Evolutionary conservation across 2,113 vertebrate genomes (phyloP).

Genomic region (Apodemus speciosus): DNA sequence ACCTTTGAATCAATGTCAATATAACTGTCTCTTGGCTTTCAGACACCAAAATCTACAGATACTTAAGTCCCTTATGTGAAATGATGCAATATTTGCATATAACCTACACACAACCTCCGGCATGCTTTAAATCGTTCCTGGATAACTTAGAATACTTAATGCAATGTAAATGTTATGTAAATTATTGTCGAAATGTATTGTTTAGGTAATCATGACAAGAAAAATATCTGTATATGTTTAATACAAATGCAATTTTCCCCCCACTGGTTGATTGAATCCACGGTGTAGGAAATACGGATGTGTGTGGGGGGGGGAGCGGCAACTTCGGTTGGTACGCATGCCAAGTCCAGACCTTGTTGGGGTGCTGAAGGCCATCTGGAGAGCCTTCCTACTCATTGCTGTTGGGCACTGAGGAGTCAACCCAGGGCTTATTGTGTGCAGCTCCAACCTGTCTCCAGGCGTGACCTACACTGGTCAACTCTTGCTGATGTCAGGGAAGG

Average conservation of each 20-base stretch:
- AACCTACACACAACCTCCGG: neutral
- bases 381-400: neutral
- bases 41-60: neutral
- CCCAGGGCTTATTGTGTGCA: accelerated
- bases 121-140: neutral
- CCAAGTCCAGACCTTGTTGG: neutral
- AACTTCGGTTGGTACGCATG: neutral
- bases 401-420: neutral
- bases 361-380: neutral
- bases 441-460: neutral
- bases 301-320: no score
- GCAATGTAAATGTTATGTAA: neutral
- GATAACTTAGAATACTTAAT: neutral
- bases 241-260: neutral
- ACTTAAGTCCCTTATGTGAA: neutral
- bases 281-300: neutral
- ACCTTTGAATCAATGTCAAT: neutral
- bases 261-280: neutral
- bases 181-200: neutral
- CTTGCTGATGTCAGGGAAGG: neutral
- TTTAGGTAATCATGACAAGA: neutral
- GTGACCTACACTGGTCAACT: accelerated
- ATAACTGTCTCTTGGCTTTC: neutral
- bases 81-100: neutral
- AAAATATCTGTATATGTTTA: neutral